Evolutionary conservation across 1,140 invertebrate species (phyloP).

Genomic region (Drosophila tristis): DNA sequence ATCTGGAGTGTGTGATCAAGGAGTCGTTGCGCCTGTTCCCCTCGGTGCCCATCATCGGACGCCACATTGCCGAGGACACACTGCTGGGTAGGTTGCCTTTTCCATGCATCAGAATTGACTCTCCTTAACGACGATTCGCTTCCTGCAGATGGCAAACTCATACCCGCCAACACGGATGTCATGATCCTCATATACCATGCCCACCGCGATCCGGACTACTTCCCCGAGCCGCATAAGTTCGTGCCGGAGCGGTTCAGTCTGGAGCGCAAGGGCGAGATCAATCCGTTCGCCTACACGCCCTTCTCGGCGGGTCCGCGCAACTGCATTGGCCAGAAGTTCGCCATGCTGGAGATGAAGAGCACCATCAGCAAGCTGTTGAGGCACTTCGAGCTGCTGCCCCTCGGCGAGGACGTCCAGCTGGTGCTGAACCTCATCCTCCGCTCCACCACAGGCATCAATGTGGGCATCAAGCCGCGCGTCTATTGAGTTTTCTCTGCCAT

Average conservation of each 20-base stretch:
- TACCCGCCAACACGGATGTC: slow-evolving; percentile 83
- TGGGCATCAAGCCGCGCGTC: slow-evolving; percentile 63
- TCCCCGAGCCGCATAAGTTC: slow-evolving; percentile 87
- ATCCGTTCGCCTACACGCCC: slow-evolving; percentile 86
- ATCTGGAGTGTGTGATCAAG: slow-evolving; percentile 87
- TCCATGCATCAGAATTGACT: no score
- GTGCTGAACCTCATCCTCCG: slow-evolving; percentile 69
- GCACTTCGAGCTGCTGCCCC: slow-evolving; percentile 78
- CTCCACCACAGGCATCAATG: slow-evolving; percentile 69
- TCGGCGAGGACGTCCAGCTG: slow-evolving; percentile 57
- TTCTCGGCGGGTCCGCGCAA: slow-evolving; percentile 88
- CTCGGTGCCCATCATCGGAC: slow-evolving; percentile 88
- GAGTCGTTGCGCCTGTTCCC: slow-evolving; percentile 88
- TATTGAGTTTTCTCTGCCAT: slow-evolving; percentile 32
- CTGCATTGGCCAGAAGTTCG: slow-evolving; percentile 91
- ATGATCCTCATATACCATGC: slow-evolving; percentile 84
- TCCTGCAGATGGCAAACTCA: slow-evolving; percentile 63
- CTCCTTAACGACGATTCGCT: neutral
- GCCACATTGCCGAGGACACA: slow-evolving; percentile 85
- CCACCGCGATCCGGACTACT: slow-evolving; percentile 85
- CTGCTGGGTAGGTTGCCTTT: slow-evolving; percentile 58
- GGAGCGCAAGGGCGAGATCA: slow-evolving; percentile 82
- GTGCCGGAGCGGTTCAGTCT: slow-evolving; percentile 88
- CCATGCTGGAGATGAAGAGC: slow-evolving; percentile 90
- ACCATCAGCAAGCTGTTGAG: slow-evolving; percentile 83